These are phyloP conservation scores for Teinopalpus imperialis DNA, from an alignment of 2,888 invertebrate species.

Conservation along the genomic window DNA sequence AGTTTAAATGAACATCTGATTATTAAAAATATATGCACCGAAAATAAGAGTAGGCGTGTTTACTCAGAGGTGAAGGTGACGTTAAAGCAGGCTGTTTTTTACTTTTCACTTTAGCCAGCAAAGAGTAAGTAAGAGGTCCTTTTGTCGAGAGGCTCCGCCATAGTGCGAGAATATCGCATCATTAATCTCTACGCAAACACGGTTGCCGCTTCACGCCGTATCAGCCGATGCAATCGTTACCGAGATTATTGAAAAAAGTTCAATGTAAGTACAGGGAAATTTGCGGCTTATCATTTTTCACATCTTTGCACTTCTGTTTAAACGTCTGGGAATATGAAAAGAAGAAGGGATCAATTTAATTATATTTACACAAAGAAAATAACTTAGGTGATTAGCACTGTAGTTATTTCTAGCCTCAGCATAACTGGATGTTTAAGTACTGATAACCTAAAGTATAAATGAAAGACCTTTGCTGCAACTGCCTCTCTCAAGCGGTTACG, in stretches of 20 bases:
- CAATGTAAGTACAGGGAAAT: conserved; percentile 9
- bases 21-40: no score
- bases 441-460: no score
- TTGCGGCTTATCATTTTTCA: conserved; percentile 9
- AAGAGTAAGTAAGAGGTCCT: conserved; percentile 73
- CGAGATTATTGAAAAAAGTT: conserved; percentile 33
- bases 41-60: conserved; percentile 6
- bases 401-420: no score
- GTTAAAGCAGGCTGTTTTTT: conserved; percentile 6
- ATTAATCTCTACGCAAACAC: conserved; percentile 74
- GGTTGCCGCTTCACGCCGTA: conserved; percentile 38
- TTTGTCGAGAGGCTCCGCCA: conserved; percentile 62
- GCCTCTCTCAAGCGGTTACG: no score
- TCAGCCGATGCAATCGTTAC: conserved; percentile 35
- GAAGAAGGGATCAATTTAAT: no score
- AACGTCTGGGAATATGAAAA: no score
- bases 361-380: no score
- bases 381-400: no score
- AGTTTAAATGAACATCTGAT: no score
- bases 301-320: neutral
- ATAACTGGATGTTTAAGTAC: no score
- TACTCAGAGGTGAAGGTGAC: conserved; percentile 2
- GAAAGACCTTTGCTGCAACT: no score
- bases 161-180: conserved; percentile 66
- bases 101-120: conserved; percentile 52